Percentiles rank a stretch among this genome's conserved stretches.
Conservation (phyloP, 2,113 vertebrate species). For the Tursiops truncatus region DNA sequence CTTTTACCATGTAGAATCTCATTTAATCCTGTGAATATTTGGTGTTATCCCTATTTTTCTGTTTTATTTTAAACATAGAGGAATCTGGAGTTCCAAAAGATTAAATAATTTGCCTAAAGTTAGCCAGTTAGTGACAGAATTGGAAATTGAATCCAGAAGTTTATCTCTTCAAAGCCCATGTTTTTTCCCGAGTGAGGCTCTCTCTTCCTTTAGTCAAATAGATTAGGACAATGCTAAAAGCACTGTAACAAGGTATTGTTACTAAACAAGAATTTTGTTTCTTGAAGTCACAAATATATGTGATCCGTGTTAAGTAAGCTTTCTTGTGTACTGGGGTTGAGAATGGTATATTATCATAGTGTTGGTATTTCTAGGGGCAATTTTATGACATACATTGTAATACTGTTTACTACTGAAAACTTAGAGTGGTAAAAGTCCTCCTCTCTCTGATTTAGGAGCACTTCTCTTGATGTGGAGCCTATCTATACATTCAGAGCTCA, state of each 20-base stretch:
- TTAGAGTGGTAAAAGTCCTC: neutral
- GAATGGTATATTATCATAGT: neutral
- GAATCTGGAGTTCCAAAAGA: conserved; percentile 11
- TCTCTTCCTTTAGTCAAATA: conserved; percentile 24
- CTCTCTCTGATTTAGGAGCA: conserved; percentile 88
- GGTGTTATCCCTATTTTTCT: neutral
- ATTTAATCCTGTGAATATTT: conserved; percentile 1
- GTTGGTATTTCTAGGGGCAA: conserved; percentile 24
- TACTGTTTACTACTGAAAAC: neutral
- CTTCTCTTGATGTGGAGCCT: conserved; percentile 97
- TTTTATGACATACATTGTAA: neutral
- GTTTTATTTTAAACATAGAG: conserved; percentile 45
- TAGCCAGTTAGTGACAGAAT: neutral
- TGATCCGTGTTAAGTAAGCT: neutral
- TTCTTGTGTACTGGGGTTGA: neutral
- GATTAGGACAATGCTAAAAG: neutral
- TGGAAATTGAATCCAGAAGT: conserved; percentile 47
- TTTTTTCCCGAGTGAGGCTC: neutral
- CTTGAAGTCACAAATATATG: neutral
- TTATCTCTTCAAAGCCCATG: neutral
- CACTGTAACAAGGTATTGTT: neutral
- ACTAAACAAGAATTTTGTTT: neutral
- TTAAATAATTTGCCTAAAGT: conserved; percentile 44
- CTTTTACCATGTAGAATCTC: neutral
- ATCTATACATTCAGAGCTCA: conserved; percentile 99